Evolutionary conservation across 2,888 invertebrate species (phyloP).

Genomic region (Eremobia ochroleuca): DNA sequence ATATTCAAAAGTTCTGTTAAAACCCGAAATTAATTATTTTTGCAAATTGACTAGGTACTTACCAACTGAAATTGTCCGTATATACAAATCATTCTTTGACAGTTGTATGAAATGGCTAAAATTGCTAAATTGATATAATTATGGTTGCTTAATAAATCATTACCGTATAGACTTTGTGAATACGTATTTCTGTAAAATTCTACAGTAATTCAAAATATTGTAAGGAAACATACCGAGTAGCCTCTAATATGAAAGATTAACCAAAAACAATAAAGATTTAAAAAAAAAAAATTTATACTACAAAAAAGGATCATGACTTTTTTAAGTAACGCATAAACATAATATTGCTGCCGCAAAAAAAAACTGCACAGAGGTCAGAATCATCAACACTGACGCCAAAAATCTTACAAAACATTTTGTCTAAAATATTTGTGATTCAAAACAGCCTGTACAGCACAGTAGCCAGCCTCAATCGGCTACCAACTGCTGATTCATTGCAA

Average conservation of each 20-base stretch:
- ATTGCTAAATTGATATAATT: no score
- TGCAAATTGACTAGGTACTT: no score
- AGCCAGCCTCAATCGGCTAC: constrained; percentile 83
- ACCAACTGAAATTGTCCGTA: no score
- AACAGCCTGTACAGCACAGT: constrained; percentile 79
- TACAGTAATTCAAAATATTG: neutral
- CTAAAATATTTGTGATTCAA: constrained; percentile 19
- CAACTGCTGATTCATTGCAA: constrained; percentile 85
- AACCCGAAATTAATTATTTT: no score
- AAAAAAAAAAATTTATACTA: neutral
- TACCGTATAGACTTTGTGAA: no score
- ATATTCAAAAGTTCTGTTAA: no score
- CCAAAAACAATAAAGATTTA: neutral
- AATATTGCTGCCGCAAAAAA: no score
- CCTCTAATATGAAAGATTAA: neutral
- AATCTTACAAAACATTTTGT: neutral
- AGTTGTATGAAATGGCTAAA: no score
- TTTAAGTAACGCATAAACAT: neutral
- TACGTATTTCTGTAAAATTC: neutral
- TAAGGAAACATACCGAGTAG: no score
- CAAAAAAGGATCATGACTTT: neutral
- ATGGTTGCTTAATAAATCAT: no score
- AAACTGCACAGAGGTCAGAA: neutral
- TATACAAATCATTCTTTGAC: no score
- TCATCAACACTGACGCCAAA: neutral